A percentile compares a stretch with the other conserved stretches of the same genome.
Conservation (phyloP, 2,113 vertebrate species). For the Gorsachius goisagi region DNA sequence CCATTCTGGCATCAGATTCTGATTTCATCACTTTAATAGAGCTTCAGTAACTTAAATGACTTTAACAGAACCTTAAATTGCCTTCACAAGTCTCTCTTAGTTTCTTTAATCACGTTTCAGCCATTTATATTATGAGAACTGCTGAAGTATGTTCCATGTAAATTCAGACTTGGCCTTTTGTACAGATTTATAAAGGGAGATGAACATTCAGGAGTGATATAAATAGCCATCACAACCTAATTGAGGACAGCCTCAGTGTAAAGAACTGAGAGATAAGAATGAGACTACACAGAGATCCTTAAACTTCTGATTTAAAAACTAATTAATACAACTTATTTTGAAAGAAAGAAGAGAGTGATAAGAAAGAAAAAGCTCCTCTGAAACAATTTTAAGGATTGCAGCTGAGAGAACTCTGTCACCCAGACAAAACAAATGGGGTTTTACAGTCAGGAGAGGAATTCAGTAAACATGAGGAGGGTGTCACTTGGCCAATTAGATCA, state of each 20-base stretch:
- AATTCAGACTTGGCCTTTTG: constrained; percentile 34
- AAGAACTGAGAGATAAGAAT: constrained; percentile 17
- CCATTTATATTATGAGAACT: not conserved
- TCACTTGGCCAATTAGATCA: constrained; percentile 15
- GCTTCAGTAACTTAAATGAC: not conserved
- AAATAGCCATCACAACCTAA: constrained; percentile 32
- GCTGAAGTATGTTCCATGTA: not conserved
- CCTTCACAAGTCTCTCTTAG: not conserved
- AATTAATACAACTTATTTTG: constrained; percentile 37
- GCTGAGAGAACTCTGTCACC: not conserved
- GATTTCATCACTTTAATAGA: not conserved
- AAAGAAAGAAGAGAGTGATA: constrained; percentile 14
- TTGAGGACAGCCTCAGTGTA: constrained; percentile 1
- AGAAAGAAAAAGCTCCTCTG: not conserved
- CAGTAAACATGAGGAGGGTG: constrained; percentile 11
- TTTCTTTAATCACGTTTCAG: constrained; percentile 8
- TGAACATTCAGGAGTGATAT: not conserved
- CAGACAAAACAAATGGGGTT: constrained; percentile 6
- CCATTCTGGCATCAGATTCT: not conserved
- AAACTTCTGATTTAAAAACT: constrained; percentile 22
- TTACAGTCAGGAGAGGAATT: constrained; percentile 19
- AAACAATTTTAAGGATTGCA: not conserved
- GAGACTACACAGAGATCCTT: constrained; percentile 20
- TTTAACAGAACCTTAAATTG: not conserved
- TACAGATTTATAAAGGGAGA: constrained; percentile 46